phyloP scores from a whole-genome alignment of 53 echinoderm and acorn worm genomes.

The Temnopleurus reevesii region DNA sequence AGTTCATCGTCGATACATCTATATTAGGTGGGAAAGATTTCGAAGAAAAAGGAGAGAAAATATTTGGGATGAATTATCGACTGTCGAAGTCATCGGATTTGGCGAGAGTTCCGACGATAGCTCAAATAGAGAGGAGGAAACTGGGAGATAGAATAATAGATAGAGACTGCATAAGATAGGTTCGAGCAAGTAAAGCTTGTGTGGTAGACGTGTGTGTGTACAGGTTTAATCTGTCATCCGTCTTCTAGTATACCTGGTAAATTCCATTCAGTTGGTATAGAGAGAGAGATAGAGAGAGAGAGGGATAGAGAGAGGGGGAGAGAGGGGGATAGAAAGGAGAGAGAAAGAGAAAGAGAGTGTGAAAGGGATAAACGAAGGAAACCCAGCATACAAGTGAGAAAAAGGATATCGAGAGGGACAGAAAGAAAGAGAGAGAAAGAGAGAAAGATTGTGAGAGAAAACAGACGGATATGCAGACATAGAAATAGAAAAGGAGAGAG shows the following conservation, averaged over 20 bases:
- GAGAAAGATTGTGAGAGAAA: background rate
- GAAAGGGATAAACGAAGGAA: too few relatives aligned
- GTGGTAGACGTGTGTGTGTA: background rate
- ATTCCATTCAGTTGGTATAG: background rate
- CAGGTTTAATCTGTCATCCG: background rate
- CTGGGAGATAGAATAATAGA: background rate
- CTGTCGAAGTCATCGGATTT: background rate
- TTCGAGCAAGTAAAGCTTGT: background rate
- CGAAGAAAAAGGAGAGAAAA: conserved; percentile 6
- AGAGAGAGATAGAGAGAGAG: background rate
- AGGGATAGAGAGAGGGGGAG: background rate
- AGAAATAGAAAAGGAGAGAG: background rate
- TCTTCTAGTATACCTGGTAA: background rate
- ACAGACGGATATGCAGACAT: background rate
- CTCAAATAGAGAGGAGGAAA: background rate
- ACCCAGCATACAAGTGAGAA: too few relatives aligned
- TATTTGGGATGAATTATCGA: conserved; percentile 22
- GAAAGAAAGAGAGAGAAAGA: background rate
- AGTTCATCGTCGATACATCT: background rate
- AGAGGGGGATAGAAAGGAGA: background rate
- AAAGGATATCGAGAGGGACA: too few relatives aligned
- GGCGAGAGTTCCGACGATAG: background rate
- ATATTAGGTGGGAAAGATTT: background rate
- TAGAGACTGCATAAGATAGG: background rate
- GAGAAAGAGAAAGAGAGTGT: background rate